A percentile compares a stretch with the other conserved stretches of the same genome.
Conservation (phyloP, 2,113 vertebrate genomes). For the Pituophis catenifer region DNA sequence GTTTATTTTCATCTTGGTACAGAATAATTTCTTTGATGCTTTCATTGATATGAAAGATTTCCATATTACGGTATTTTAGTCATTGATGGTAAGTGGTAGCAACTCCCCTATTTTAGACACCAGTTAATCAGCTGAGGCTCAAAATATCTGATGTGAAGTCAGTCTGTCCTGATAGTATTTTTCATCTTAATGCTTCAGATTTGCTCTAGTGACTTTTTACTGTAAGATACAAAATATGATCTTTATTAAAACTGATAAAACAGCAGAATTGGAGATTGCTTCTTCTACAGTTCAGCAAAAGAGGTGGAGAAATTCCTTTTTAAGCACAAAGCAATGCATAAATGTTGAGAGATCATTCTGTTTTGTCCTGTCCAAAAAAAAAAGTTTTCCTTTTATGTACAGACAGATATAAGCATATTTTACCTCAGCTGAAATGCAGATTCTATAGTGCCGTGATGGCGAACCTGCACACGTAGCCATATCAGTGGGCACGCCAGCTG, state of each 20-base stretch:
- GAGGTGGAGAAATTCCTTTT: not conserved
- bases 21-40: slow-evolving; percentile 25
- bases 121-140: not conserved
- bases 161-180: not conserved
- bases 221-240: not conserved
- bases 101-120: not conserved
- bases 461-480: too few relatives aligned
- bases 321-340: not conserved
- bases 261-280: not conserved
- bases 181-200: not conserved
- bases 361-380: not conserved
- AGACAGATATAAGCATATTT: not conserved
- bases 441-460: not conserved
- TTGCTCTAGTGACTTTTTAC: not conserved
- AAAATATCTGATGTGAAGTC: not conserved
- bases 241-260: not conserved
- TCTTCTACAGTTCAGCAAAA: not conserved
- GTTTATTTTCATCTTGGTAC: slow-evolving; percentile 21
- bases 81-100: not conserved
- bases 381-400: not conserved
- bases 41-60: slow-evolving; percentile 22
- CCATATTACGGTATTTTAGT: not conserved
- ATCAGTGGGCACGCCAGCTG: too few relatives aligned
- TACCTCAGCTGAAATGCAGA: not conserved
- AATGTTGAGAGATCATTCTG: not conserved